Base-by-base conservation (phyloP, 2,888 invertebrate species). In the Chymomyza fuscimana region DNA sequence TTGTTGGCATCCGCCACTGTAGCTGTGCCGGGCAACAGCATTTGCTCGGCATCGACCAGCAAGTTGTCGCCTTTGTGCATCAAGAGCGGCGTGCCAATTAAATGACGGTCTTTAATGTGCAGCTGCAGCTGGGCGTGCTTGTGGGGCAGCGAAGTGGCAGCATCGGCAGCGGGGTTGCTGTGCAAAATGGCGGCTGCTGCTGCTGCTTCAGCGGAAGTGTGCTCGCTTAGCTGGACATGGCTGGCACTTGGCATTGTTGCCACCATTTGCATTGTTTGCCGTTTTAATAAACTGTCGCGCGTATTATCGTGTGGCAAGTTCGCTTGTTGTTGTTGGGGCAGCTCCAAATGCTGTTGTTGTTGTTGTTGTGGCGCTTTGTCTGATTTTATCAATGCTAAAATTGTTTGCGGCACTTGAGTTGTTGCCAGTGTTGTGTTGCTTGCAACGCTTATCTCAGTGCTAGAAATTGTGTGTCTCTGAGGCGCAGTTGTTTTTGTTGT, bases 31-130 rank as follows among this genome's bases (percentile, higher is more conserved):
- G 81, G 86, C 76, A 89, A 71, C 77, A 89, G 76, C 79, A 89
- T 79, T 74, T 86, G 89, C 74, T 89, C 88, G 40, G 90, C 87
- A 76, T 90, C 90, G 70, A 89, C 87, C 70, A 90, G 78, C 70
- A 90, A 84, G 82, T 90, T 90, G 77, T 90, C 89, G 83, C 91
- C 91, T 77, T 90, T 90, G 77, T 91, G 90, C 90, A 90, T 90
- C 74, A 91, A 85, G 80, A 91, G 76, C 77, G 91, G 91, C 73
- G 91, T 91, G 65, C 91, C 91, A 89, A 91, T 91, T 86, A 91
- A 82, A 86, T 91, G 91, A 62, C 91, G 89, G 78, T 91, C 88
- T 74, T 89, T 90, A 78, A 90, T 84, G 68, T 90, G 89, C 78
- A 91, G 73, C 78, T 90, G 90, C 74, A 90, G 63, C 58, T 85